A percentile compares a stretch with the other conserved stretches of the same genome.
Evolutionary conservation across 2,113 vertebrate species (phyloP).

Genomic region (Pandion haliaetus): DNA sequence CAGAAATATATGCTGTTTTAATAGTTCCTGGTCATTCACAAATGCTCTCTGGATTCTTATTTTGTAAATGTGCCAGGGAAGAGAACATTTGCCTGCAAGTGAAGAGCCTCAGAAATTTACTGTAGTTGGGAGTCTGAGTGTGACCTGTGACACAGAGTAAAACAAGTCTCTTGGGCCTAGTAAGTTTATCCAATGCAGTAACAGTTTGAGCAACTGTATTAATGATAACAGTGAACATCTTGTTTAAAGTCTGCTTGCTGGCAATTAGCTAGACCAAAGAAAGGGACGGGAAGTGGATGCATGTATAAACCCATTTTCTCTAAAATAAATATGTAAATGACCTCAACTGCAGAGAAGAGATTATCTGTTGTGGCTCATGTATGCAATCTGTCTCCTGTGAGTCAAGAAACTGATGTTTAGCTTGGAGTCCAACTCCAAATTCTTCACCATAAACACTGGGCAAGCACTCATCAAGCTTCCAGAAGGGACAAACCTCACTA

Average conservation of each 20-base stretch:
- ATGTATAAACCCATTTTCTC: background rate
- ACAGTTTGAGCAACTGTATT: background rate
- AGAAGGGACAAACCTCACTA: background rate
- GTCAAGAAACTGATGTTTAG: constrained; percentile 25
- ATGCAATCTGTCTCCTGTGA: background rate
- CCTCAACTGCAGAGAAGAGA: constrained; percentile 11
- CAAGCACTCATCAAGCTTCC: constrained; percentile 17
- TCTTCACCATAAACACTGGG: constrained; percentile 27
- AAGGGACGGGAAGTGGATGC: background rate
- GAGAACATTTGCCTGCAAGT: background rate
- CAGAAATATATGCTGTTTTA: constrained; percentile 10
- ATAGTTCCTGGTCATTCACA: constrained; percentile 21
- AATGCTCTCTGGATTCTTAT: background rate
- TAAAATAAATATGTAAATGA: constrained; percentile 24
- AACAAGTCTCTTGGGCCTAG: constrained; percentile 16
- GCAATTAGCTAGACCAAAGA: background rate
- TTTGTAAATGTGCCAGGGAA: constrained; percentile 9
- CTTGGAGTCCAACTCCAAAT: constrained; percentile 14
- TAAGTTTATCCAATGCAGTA: constrained; percentile 13
- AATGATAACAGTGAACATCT: constrained; percentile 3
- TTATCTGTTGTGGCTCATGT: background rate
- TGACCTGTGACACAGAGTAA: constrained; percentile 22
- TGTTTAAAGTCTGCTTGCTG: constrained; percentile 7
- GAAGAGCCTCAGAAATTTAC: background rate
- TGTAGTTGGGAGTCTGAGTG: background rate